phyloP scores from a whole-genome alignment of 1,140 invertebrate species.

The Neodiprion pinetum region DNA sequence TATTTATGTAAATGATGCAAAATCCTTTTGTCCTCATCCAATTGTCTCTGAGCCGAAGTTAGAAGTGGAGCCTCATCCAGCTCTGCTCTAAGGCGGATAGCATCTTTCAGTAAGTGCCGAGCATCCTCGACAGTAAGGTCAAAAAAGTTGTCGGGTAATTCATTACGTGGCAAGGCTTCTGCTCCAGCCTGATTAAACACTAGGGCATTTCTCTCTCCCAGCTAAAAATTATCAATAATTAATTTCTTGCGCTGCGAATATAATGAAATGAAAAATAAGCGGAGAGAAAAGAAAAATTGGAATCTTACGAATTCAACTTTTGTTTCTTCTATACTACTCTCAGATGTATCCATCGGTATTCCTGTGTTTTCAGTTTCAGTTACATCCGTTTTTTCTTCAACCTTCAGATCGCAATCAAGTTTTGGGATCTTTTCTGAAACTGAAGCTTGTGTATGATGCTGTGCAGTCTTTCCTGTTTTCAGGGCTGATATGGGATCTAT shows the following conservation, averaged over 20 bases:
- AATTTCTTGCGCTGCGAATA: slow-evolving; percentile 11
- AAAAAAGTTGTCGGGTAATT: slow-evolving; percentile 84
- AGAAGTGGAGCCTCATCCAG: slow-evolving; percentile 73
- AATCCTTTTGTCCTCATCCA: slow-evolving; percentile 68
- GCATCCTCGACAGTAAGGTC: slow-evolving; percentile 82
- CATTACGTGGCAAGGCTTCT: slow-evolving; percentile 63
- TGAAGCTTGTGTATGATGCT: too few species aligned
- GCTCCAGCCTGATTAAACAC: slow-evolving; percentile 70
- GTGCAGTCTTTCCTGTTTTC: slow-evolving; percentile 16
- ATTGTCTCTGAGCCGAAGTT: slow-evolving; percentile 68
- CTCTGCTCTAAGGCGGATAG: slow-evolving; percentile 68
- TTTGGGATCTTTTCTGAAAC: too few species aligned
- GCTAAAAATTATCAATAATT: slow-evolving; percentile 52
- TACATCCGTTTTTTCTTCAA: slow-evolving; percentile 25
- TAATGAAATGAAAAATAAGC: too few species aligned
- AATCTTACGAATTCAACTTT: slow-evolving; percentile 63
- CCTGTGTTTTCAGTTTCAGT: slow-evolving; percentile 40
- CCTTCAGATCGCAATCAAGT: slow-evolving; percentile 1
- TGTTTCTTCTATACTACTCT: slow-evolving; percentile 46
- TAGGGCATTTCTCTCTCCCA: slow-evolving; percentile 74
- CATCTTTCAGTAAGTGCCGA: slow-evolving; percentile 72
- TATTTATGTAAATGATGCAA: slow-evolving; percentile 70
- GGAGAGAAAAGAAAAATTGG: neutral
- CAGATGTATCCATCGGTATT: neutral
- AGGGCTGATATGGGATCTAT: slow-evolving; percentile 27